Percentiles rank a stretch among this genome's conserved stretches.
These are phyloP conservation scores for Myrmecophaga tridactyla DNA, from an alignment of 2,113 vertebrate species.

Conservation along the genomic window DNA sequence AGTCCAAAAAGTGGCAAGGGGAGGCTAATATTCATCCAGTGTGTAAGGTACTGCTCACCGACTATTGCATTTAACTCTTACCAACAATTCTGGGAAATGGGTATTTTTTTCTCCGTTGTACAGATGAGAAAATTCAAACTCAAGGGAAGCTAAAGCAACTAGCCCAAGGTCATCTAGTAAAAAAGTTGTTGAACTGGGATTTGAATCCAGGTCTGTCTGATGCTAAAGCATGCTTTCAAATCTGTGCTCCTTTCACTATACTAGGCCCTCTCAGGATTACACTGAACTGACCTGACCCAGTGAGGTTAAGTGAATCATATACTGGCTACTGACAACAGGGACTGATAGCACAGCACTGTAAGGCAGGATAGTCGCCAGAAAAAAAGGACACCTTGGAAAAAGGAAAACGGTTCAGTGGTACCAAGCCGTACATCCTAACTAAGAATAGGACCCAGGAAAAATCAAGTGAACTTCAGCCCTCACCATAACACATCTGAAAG, in stretches of 20 bases:
- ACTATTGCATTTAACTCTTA: background rate
- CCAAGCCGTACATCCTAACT: background rate
- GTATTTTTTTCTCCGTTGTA: background rate
- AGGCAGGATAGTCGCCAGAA: background rate
- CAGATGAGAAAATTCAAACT: background rate
- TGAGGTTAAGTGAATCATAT: background rate
- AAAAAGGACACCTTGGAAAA: background rate
- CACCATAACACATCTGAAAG: background rate
- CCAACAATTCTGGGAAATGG: background rate
- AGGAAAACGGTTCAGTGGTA: background rate
- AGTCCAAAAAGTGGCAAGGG: background rate
- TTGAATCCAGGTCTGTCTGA: background rate
- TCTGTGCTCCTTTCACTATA: background rate
- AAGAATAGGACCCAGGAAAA: background rate
- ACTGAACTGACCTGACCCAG: background rate
- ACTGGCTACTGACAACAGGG: background rate
- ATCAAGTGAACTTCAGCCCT: background rate
- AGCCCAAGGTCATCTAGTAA: background rate
- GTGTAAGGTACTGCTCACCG: background rate
- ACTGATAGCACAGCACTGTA: background rate
- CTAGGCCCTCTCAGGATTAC: background rate
- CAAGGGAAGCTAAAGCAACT: background rate
- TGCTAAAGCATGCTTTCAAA: background rate
- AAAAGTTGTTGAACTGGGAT: background rate
- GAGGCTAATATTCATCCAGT: background rate